Percentiles rank a stretch among this genome's conserved stretches.
Evolutionary conservation across 2,797 vertebrate species (phyloP).

Genomic region (Lycodopsis pacificus): DNA sequence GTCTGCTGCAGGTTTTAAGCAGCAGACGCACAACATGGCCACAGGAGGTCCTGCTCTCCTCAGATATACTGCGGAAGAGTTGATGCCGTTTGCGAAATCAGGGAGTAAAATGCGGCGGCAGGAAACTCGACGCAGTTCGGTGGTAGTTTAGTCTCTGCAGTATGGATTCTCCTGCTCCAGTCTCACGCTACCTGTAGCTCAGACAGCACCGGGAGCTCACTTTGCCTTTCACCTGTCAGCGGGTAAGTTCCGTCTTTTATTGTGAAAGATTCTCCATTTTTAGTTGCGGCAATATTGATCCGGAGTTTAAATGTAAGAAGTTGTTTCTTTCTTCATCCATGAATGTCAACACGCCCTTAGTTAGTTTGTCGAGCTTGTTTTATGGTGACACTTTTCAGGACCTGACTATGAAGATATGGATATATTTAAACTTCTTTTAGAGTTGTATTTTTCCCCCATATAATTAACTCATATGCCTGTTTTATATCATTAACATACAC

Average conservation of each 20-base stretch:
- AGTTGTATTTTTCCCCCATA: not conserved
- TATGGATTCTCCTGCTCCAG: not conserved
- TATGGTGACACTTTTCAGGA: not conserved
- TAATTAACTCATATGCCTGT: not conserved
- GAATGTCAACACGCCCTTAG: not conserved
- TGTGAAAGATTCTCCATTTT: not conserved
- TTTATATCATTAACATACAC: not conserved
- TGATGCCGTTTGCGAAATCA: too few relatives aligned
- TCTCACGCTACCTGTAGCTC: conserved; percentile 3
- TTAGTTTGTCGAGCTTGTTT: not conserved
- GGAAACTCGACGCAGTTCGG: not conserved
- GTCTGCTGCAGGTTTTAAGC: not conserved
- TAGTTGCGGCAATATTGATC: too few relatives aligned
- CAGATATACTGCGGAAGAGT: not conserved
- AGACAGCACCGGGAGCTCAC: not conserved
- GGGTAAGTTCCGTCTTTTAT: conserved; percentile 26
- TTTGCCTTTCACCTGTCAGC: not conserved
- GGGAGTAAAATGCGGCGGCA: not conserved
- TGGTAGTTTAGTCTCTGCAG: not conserved
- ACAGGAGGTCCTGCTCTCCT: conserved; percentile 14
- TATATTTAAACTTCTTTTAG: not conserved
- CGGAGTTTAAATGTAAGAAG: not conserved
- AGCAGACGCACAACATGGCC: not conserved
- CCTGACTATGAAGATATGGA: not conserved
- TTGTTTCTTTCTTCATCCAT: not conserved